Conservation (phyloP, 2,888 invertebrate species). For the Anorthoa munda region DNA sequence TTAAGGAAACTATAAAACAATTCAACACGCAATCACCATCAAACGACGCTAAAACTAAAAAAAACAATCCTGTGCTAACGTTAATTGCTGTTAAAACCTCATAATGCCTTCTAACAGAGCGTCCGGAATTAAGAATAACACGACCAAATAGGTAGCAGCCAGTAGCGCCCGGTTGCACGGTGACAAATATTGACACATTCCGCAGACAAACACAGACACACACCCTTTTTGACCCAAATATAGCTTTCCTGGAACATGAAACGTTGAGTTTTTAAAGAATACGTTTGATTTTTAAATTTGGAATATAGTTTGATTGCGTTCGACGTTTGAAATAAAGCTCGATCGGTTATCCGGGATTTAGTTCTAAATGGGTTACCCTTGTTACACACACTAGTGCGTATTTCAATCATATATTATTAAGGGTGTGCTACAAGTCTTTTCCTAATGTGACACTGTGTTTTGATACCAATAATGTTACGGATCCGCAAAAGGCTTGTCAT, state of each 20-base stretch:
- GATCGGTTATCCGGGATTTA: constrained; percentile 68
- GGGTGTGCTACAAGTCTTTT: constrained; percentile 32
- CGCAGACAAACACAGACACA: constrained; percentile 68
- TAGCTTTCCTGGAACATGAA: constrained; percentile 75
- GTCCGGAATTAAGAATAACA: constrained; percentile 52
- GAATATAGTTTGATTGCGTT: constrained; percentile 44
- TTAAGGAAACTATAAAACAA: constrained; percentile 29
- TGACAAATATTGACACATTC: constrained; percentile 82
- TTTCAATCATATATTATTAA: constrained; percentile 1
- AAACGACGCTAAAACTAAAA: constrained; percentile 18
- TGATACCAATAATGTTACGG: constrained; percentile 16
- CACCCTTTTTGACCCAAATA: constrained; percentile 81
- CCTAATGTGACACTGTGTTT: constrained; percentile 29
- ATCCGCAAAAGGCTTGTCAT: constrained; percentile 13
- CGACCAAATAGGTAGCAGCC: constrained; percentile 42
- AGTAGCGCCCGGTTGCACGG: constrained; percentile 63
- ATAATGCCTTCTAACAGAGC: constrained; percentile 59
- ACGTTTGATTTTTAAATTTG: constrained; percentile 9
- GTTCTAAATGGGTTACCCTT: constrained; percentile 64
- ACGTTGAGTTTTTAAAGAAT: constrained; percentile 55
- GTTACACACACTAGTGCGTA: constrained; percentile 35
- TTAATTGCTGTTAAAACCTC: constrained; percentile 47
- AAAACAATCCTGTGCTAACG: constrained; percentile 21
- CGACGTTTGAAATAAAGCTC: constrained; percentile 41
- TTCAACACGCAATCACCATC: background rate